Evolutionary conservation across 2,797 vertebrate species (phyloP).

Genomic region (Sebastes steindachneri): DNA sequence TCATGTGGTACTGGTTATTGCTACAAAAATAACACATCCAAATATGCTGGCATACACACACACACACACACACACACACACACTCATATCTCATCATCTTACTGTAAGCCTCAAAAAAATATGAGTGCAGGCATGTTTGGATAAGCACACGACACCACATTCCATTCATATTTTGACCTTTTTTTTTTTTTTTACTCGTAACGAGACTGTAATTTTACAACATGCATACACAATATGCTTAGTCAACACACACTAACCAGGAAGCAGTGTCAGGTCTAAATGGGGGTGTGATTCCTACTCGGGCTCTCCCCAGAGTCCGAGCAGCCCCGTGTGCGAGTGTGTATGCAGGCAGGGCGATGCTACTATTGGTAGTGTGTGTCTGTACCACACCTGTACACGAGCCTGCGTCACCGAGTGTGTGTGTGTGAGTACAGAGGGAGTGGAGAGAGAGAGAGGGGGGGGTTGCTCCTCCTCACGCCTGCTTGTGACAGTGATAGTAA

Average conservation of each 20-base stretch:
- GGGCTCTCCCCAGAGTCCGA: conserved; percentile 43
- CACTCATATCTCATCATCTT: conserved; percentile 40
- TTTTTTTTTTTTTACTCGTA: conserved; percentile 5
- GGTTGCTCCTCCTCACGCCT: conserved; percentile 64
- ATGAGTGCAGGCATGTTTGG: conserved; percentile 22
- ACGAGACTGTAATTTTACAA: conserved; percentile 6
- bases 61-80: neutral
- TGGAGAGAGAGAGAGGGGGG: neutral
- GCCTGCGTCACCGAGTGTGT: conserved; percentile 14
- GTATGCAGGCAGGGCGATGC: conserved; percentile 11
- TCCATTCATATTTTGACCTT: conserved; percentile 32
- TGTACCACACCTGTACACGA: conserved; percentile 51
- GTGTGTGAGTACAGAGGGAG: conserved; percentile 4
- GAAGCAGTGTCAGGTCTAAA: conserved; percentile 45
- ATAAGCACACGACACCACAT: conserved; percentile 26
- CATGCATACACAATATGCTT: neutral
- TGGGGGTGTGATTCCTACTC: conserved; percentile 41
- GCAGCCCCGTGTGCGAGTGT: conserved; percentile 27
- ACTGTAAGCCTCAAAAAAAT: conserved; percentile 20
- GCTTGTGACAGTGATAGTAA: conserved; percentile 83
- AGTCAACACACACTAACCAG: neutral
- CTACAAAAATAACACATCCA: conserved; percentile 63
- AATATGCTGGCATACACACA: conserved; percentile 6
- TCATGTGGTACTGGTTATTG: conserved; percentile 64
- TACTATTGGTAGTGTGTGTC: conserved; percentile 7